A percentile compares a stretch with the other conserved stretches of the same genome.
Conservation (phyloP, 2,888 invertebrate species). For the Elysia crispata region DNA sequence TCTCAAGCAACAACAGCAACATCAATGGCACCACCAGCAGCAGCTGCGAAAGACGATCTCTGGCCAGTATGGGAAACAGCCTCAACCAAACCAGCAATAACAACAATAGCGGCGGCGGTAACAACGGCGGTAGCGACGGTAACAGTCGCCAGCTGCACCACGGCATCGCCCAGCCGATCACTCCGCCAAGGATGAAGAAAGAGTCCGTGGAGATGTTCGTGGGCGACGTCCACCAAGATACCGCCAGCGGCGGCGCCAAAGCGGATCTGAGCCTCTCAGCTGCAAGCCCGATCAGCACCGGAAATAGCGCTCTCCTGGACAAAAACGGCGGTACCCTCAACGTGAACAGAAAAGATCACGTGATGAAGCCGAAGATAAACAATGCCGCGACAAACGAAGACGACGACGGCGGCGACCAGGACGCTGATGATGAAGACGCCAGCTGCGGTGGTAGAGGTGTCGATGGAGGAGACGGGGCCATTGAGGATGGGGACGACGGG, state of each 20-base stretch:
- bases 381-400: constrained; percentile 7
- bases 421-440: constrained; percentile 25
- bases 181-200: not conserved
- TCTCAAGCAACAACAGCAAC: constrained; percentile 23
- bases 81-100: not conserved
- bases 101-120: constrained; percentile 1
- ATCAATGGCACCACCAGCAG: not conserved
- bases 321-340: not conserved
- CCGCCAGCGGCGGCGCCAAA: not conserved
- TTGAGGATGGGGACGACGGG: constrained; percentile 53
- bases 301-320: constrained; percentile 11
- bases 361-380: not conserved
- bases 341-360: not conserved
- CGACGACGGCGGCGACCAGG: constrained; percentile 18
- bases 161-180: not conserved
- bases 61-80: not conserved
- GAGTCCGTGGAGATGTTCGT: too few relatives aligned
- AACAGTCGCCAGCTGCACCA: not conserved
- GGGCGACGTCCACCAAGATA: not conserved
- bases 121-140: not conserved
- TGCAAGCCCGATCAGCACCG: not conserved
- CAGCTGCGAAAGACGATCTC: not conserved
- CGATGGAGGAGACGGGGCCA: constrained; percentile 36
- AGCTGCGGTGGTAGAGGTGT: not conserved
- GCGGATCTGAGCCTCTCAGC: not conserved